Percentiles rank a stretch among this genome's conserved stretches.
phyloP scores from a whole-genome alignment of 2,797 vertebrate species.

The Enteromius paludinosus region DNA sequence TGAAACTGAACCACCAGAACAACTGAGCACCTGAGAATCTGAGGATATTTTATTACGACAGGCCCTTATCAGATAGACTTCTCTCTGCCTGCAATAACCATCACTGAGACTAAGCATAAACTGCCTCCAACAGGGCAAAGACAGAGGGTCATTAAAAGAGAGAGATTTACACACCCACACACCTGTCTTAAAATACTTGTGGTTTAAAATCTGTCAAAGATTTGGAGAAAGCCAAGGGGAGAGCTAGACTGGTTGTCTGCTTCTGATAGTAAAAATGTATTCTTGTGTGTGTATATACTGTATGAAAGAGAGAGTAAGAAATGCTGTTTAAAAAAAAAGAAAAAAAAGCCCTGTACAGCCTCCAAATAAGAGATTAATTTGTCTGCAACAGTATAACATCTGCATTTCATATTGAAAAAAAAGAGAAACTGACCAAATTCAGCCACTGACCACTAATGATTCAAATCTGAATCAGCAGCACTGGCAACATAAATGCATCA shows the following conservation, averaged over 20 bases:
- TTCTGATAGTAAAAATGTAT: constrained; percentile 8
- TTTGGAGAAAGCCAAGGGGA: constrained; percentile 15
- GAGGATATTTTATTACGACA: constrained; percentile 10
- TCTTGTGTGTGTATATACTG: not conserved
- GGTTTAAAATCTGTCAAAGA: constrained; percentile 33
- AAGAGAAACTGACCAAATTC: constrained; percentile 20
- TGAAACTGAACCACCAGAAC: constrained; percentile 23
- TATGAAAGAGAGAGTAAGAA: not conserved
- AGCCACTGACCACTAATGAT: constrained; percentile 47
- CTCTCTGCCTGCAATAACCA: constrained; percentile 37
- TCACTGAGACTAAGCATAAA: constrained; percentile 32
- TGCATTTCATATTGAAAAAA: constrained; percentile 34
- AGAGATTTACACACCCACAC: constrained; percentile 29
- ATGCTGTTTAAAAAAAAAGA: not conserved
- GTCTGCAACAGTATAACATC: constrained; percentile 16
- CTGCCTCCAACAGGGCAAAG: not conserved
- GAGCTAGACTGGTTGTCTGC: constrained; percentile 22
- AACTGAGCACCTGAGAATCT: constrained; percentile 27
- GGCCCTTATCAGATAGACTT: constrained; percentile 37
- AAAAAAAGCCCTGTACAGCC: no score
- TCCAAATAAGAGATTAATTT: constrained; percentile 5
- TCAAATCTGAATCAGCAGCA: constrained; percentile 44
- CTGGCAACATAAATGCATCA: constrained; percentile 19
- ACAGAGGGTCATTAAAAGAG: constrained; percentile 24
- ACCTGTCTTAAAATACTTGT: constrained; percentile 32